Conservation (phyloP, 2,113 vertebrate species). For the Hippocampus barbouri region DNA sequence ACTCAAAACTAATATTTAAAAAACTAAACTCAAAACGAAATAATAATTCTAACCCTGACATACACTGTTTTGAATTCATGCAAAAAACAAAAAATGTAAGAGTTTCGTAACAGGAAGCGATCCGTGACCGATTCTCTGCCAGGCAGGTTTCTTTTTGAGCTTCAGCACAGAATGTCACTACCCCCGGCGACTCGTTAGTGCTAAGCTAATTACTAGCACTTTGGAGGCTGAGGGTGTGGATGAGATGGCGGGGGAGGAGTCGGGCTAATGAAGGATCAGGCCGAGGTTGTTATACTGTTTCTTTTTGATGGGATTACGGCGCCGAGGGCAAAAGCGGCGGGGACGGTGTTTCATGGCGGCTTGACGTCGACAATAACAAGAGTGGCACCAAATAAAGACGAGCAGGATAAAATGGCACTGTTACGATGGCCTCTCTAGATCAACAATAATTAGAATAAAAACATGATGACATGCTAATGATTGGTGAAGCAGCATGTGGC, state of each 20-base stretch:
- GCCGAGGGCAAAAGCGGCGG: conserved; percentile 45
- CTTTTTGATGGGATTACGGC: conserved; percentile 71
- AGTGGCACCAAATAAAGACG: conserved; percentile 34
- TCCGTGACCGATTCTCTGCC: conserved; percentile 16
- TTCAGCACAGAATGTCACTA: conserved; percentile 45
- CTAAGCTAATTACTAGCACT: conserved; percentile 63
- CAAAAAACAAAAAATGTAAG: neutral
- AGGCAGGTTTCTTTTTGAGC: conserved; percentile 25
- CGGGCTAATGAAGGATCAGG: conserved; percentile 70
- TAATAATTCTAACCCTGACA: too few relatives aligned
- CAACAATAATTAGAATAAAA: neutral
- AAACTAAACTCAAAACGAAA: too few relatives aligned
- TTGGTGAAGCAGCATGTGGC: neutral
- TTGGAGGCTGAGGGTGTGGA: conserved; percentile 24
- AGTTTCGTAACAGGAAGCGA: neutral
- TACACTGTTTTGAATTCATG: neutral
- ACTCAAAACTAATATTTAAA: too few relatives aligned
- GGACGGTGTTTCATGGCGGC: conserved; percentile 61
- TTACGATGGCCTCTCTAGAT: neutral
- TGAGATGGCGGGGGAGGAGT: conserved; percentile 64
- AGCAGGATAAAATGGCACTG: conserved; percentile 12
- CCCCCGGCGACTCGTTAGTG: conserved; percentile 65
- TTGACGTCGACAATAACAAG: conserved; percentile 60
- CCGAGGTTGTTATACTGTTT: conserved; percentile 65
- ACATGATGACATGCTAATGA: neutral